phyloP scores from a whole-genome alignment of 2,888 invertebrate species.

The Pseudococcus jackbeardsleyi region DNA sequence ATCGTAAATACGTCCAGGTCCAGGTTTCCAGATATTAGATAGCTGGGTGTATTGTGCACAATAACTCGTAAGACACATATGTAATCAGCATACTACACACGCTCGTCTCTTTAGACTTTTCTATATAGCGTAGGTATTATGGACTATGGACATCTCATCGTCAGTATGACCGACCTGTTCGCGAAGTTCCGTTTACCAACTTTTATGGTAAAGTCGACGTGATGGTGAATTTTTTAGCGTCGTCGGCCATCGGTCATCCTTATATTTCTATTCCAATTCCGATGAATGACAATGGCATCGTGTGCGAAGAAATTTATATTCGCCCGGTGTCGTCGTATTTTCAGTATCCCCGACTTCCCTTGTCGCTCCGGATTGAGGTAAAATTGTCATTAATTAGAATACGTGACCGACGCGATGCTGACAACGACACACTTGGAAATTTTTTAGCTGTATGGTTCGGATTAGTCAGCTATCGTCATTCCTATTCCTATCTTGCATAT shows the following conservation, averaged over 20 bases:
- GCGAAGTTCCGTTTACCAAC: conserved; percentile 4
- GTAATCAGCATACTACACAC: neutral
- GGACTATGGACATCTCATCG: neutral
- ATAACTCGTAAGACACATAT: neutral
- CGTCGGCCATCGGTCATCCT: neutral
- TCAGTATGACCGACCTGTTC: conserved; percentile 6
- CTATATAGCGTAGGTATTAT: neutral
- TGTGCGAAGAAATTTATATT: neutral
- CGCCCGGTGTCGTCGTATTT: neutral
- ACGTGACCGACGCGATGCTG: neutral
- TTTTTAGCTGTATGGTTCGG: neutral
- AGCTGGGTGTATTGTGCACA: too few relatives aligned
- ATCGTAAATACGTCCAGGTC: neutral
- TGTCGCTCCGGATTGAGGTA: neutral
- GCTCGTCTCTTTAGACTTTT: neutral
- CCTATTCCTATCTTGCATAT: neutral
- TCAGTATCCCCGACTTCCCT: neutral
- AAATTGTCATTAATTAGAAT: conserved; percentile 5
- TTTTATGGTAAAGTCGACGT: conserved; percentile 11
- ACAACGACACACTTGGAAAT: neutral
- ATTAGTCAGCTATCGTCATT: neutral
- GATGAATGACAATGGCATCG: neutral
- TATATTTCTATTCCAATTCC: neutral
- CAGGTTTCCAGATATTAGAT: too few relatives aligned
- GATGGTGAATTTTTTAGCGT: neutral